Base-by-base conservation (phyloP, 2,113 vertebrate species). In the Pygathrix nemaeus region DNA sequence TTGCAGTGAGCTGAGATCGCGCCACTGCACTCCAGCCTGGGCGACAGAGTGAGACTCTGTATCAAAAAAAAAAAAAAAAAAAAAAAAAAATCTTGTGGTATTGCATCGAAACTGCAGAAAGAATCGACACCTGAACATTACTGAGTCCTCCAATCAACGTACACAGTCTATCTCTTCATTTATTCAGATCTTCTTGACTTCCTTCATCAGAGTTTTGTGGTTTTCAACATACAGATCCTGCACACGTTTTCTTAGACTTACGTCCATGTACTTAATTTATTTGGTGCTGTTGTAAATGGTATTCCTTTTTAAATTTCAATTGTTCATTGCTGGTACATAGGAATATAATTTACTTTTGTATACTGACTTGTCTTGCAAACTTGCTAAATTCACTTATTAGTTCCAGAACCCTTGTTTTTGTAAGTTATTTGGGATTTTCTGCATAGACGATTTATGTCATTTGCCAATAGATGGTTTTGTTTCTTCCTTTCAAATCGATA, bases 111-210 rank as follows among this genome's bases (percentile, higher is more conserved):
- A 20, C 72, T 59, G 10, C 1, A 20, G 43, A 45, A 64, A 61
- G 66, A 75, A 11, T 0, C 0, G 8, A 35, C 32, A 11, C 4
- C 3, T 78, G 16, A 48, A 78, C n/a, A 87, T 40, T 72, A 32
- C 14, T 25, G 8, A 14, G 55, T 40, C 11, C 21, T 30, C 5
- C 16, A 35, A 4, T 4, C 3, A 8, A 43, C 0, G 0, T 3
- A 21, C 4, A 30, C 27, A 8, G 45, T 40, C 1, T 30, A 2
- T 6, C 13, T 55, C 38, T 40, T 45, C 30, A 27, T 14, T 43
- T 45, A 55, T 12, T 81, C 21, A 94, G 18, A 43, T 52, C 35
- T 38, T 50, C 45, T 66, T 68, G 2, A 59, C 38, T 20, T 83
- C 18, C n/a, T 40, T 40, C 52, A n/a, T 11, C 52, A 30, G 23